Evolutionary conservation across 2,113 vertebrate genomes (phyloP).

Genomic region (Hemicordylus capensis): DNA sequence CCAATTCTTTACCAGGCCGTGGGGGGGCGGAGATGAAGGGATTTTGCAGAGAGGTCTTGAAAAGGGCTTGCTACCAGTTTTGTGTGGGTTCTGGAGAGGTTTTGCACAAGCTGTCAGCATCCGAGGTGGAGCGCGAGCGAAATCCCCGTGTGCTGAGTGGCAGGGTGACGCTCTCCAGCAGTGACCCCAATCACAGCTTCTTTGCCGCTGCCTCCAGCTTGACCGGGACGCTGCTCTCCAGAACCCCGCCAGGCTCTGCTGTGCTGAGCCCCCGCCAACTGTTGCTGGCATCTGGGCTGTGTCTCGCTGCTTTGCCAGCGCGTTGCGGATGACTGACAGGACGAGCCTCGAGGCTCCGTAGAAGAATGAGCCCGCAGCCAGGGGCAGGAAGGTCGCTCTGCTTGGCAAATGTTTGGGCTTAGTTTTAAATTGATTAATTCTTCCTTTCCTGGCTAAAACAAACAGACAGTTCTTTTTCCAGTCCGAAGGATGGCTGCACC

Average conservation of each 20-base stretch:
- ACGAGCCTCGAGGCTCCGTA: background rate
- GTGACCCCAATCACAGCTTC: background rate
- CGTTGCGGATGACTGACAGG: slow-evolving; percentile 23
- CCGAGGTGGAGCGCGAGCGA: background rate
- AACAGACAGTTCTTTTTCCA: slow-evolving; percentile 18
- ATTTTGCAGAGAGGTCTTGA: too few relatives aligned
- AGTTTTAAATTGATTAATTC: slow-evolving; percentile 52
- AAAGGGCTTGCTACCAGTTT: too few relatives aligned
- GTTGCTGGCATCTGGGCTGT: slow-evolving; percentile 62
- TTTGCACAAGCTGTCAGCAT: background rate
- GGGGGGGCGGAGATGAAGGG: too few relatives aligned
- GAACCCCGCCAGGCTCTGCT: fast-evolving
- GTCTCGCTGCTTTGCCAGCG: fast-evolving
- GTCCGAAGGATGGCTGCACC: slow-evolving; percentile 46
- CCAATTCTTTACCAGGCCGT: too few relatives aligned
- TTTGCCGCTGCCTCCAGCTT: background rate
- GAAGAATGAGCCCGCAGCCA: slow-evolving; percentile 1
- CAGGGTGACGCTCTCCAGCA: background rate
- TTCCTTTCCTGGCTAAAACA: slow-evolving; percentile 38
- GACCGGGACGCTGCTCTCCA: background rate
- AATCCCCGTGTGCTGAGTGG: background rate
- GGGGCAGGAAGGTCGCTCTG: slow-evolving; percentile 44
- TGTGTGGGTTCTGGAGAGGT: fast-evolving
- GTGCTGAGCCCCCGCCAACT: slow-evolving; percentile 42
- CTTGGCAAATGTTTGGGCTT: slow-evolving; percentile 49